Percentiles rank a stretch among this genome's conserved stretches.
Evolutionary conservation across 1,140 invertebrate genomes (phyloP).

Genomic region (Pachyrhynchus sulphureomaculatus): DNA sequence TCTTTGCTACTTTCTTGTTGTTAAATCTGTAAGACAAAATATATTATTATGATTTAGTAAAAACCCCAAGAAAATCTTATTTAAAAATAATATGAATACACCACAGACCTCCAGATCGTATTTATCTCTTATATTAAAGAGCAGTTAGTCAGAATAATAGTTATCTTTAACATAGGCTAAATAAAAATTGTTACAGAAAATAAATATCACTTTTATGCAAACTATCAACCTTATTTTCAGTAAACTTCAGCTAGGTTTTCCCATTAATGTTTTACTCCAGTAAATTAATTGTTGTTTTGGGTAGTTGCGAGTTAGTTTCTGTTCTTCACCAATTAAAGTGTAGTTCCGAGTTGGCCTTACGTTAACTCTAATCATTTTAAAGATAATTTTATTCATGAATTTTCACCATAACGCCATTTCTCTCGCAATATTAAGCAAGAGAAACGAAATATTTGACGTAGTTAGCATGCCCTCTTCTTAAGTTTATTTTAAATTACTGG

Average conservation of each 20-base stretch:
- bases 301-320: constrained; percentile 11
- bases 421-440: neutral
- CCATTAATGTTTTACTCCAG: constrained; percentile 6
- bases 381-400: constrained; percentile 28
- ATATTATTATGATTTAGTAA: too few species aligned
- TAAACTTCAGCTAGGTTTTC: constrained; percentile 5
- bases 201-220: neutral
- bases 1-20: too few species aligned
- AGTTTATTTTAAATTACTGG: constrained; percentile 6
- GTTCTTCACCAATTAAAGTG: constrained; percentile 25
- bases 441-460: constrained; percentile 3
- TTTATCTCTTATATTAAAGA: too few species aligned
- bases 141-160: too few species aligned
- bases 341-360: constrained; percentile 14
- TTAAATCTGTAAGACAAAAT: too few species aligned
- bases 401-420: neutral
- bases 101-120: too few species aligned
- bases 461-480: neutral
- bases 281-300: constrained; percentile 20
- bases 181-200: too few species aligned
- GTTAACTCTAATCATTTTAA: constrained; percentile 21
- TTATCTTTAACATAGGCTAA: too few species aligned
- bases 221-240: neutral
- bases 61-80: too few species aligned
- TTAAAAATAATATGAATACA: too few species aligned